Conservation (phyloP, 2,888 invertebrate genomes). For the Mantis religiosa region DNA sequence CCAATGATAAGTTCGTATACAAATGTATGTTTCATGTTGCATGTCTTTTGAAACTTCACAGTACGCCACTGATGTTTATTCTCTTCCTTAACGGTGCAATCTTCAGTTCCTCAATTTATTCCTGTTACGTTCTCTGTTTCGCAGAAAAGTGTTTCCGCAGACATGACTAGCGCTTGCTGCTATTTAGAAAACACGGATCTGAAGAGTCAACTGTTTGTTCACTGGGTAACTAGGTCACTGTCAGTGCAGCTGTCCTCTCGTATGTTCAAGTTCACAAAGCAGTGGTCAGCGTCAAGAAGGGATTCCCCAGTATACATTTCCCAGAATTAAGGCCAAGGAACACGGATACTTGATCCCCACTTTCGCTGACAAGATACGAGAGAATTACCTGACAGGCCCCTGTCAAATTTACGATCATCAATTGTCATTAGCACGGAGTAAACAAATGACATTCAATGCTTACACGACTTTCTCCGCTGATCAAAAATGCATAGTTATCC, state of each 20-base stretch:
- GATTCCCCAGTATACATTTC: background rate
- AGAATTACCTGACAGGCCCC: background rate
- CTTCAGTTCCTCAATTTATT: no score
- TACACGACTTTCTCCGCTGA: no score
- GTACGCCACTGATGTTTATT: no score
- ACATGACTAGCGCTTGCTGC: background rate
- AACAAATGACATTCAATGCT: no score
- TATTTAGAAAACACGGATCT: background rate
- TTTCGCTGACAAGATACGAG: background rate
- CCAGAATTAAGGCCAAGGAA: background rate
- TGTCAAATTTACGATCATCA: no score
- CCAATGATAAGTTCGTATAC: no score
- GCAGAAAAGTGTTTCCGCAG: background rate
- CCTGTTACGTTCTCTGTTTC: background rate
- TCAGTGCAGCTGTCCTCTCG: background rate
- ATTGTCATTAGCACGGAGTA: background rate
- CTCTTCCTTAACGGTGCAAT: no score
- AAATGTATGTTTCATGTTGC: no score
- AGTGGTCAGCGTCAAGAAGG: background rate
- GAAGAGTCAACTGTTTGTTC: background rate
- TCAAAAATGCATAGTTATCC: no score
- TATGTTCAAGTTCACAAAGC: background rate
- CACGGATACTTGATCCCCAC: background rate
- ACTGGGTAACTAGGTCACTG: background rate
- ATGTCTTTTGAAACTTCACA: no score